Conservation (phyloP, 2,797 vertebrate genomes). For the Leptatherina wallacei region DNA sequence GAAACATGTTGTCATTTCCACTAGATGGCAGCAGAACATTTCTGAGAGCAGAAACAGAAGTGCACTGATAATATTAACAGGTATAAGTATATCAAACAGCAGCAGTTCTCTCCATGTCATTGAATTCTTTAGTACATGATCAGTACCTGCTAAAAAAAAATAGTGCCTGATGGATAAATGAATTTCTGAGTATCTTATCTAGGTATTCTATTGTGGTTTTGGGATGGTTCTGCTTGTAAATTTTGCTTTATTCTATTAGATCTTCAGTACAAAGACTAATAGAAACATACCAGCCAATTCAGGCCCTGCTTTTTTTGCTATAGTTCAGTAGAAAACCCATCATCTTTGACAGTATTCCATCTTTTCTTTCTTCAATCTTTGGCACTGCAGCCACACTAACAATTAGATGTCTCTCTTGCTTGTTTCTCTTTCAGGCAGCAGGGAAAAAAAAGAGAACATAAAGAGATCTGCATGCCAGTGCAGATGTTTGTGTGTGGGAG, state of each 20-base stretch:
- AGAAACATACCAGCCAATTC: constrained; percentile 1
- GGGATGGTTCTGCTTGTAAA: not conserved
- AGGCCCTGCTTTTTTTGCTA: constrained; percentile 2
- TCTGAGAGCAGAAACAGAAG: constrained; percentile 15
- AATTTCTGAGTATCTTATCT: not conserved
- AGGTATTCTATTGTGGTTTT: not conserved
- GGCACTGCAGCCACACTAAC: constrained; percentile 24
- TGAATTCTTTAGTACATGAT: constrained; percentile 1
- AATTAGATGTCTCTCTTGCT: constrained; percentile 23
- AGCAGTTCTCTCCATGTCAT: not conserved
- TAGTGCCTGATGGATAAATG: not conserved
- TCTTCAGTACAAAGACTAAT: not conserved
- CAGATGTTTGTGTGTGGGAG: not conserved
- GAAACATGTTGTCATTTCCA: constrained; percentile 9
- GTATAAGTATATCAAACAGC: not conserved
- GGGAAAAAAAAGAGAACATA: not conserved
- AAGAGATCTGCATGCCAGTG: not conserved
- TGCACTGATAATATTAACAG: not conserved
- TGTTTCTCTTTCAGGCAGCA: constrained; percentile 27
- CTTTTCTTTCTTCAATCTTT: not conserved
- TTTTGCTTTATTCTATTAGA: not conserved
- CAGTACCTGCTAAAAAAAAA: not conserved
- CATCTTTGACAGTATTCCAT: not conserved
- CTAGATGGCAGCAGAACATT: constrained; percentile 70
- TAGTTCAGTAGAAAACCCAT: constrained; percentile 14